Conservation (phyloP, 2,888 invertebrate species). For the Dynastes hyllus region DNA sequence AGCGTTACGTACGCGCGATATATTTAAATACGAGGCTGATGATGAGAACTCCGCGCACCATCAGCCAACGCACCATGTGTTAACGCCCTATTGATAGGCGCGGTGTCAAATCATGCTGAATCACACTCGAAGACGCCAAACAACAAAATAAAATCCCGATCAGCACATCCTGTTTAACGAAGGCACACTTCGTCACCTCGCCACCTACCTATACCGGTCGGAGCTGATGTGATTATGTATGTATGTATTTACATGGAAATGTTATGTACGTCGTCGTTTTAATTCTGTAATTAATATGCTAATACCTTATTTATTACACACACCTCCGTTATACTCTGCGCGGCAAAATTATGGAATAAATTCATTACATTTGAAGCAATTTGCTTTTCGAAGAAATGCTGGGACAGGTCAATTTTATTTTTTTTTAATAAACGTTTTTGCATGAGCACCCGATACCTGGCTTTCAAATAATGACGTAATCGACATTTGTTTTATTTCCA, state of each 20-base stretch:
- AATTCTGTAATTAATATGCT: conserved; percentile 24
- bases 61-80: conserved; percentile 28
- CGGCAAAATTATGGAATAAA: too few relatives aligned
- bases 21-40: conserved; percentile 2
- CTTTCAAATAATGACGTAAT: too few relatives aligned
- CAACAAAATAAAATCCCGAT: conserved; percentile 16
- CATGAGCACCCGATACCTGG: too few relatives aligned
- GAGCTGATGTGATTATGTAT: too few relatives aligned
- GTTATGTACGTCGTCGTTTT: not conserved
- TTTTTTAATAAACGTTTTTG: too few relatives aligned
- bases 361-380: too few relatives aligned
- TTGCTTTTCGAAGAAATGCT: too few relatives aligned
- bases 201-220: not conserved
- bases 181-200: not conserved
- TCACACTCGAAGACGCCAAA: conserved; percentile 9
- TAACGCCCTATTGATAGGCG: conserved; percentile 28
- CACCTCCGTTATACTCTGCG: too few relatives aligned
- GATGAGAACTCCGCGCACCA: not conserved
- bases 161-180: conserved; percentile 10
- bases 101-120: conserved; percentile 34
- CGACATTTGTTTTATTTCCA: too few relatives aligned
- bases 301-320: not conserved
- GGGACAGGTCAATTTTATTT: too few relatives aligned
- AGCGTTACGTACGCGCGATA: not conserved
- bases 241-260: too few relatives aligned